These are phyloP conservation scores for Kryptopterus vitreolus DNA, from an alignment of 2,797 vertebrate species.

Conservation along the genomic window DNA sequence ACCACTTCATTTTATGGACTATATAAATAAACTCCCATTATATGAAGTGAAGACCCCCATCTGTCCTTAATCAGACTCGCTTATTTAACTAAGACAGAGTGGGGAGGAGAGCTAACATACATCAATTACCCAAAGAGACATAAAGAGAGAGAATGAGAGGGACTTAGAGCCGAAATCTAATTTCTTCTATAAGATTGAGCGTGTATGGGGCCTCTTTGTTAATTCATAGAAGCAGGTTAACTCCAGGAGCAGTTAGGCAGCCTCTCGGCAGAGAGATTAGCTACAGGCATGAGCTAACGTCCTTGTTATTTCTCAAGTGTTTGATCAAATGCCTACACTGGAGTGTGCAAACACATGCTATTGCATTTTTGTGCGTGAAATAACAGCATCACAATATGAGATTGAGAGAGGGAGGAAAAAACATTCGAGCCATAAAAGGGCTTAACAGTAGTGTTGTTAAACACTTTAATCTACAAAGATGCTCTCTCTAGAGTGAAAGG, in stretches of 20 bases:
- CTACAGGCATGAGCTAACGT: conserved; percentile 34
- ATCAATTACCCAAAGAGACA: conserved; percentile 25
- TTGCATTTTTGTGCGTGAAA: conserved; percentile 32
- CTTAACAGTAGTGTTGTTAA: conserved; percentile 63
- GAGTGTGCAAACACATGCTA: conserved; percentile 32
- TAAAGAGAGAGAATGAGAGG: conserved; percentile 1
- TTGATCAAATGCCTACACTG: conserved; percentile 44
- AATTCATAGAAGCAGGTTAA: conserved; percentile 36
- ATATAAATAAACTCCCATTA: conserved; percentile 34
- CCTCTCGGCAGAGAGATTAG: conserved; percentile 27
- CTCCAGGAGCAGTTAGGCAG: conserved; percentile 26
- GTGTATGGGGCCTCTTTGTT: conserved; percentile 18
- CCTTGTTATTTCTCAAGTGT: conserved; percentile 42
- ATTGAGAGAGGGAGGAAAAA: conserved; percentile 49
- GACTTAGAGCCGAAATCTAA: neutral
- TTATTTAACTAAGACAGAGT: conserved; percentile 45
- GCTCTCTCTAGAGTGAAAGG: conserved; percentile 55
- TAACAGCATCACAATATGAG: conserved; percentile 38
- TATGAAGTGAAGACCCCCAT: conserved; percentile 34
- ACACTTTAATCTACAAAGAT: conserved; percentile 68
- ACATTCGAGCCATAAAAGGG: conserved; percentile 49
- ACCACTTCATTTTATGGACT: conserved; percentile 40
- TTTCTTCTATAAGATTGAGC: neutral
- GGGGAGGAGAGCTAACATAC: conserved; percentile 30
- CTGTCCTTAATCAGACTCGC: conserved; percentile 46